Evolutionary conservation across 2,888 invertebrate genomes (phyloP), one percentile per base, ranked within the genome.

Genomic region (Atrina japonica): DNA sequence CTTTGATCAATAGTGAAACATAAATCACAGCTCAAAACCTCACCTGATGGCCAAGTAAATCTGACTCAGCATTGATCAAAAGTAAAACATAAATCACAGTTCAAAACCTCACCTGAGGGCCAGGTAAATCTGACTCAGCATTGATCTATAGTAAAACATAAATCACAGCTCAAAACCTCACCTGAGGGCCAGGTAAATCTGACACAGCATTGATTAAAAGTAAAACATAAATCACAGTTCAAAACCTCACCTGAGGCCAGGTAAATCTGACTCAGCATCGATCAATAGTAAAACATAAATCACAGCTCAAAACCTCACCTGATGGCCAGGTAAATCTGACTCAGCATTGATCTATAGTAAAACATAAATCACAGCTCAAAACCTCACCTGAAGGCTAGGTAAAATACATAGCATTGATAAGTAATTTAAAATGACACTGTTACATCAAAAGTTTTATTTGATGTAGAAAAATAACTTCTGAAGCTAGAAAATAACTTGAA

Each of bases 1-100:
- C n/a, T n/a, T n/a, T n/a, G n/a, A n/a, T 96, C 96, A 86, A 92
- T 97, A 52, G 93, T 97, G 82, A 97, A 97, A 87, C 97, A 97
- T 87, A 95, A 95, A 85, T 95, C 97, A 0, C 93, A 95, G 18
- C 97, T 96, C 89, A 97, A 97, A 90, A 94, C 93, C 49, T 94
- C 94, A 5, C 93, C 95, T 66, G 94, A 94, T 58, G 96, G 96
- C 0, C 92, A 94, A 81, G 89, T 89, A 66, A 49, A n/a, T n/a
- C n/a, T n/a, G n/a, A n/a, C n/a, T n/a, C n/a, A n/a, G n/a, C n/a
- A n/a, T n/a, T n/a, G n/a, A n/a, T 96, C 96, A 86, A 92, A 97
- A 52, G 93, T 97, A 82, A 97, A 97, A 87, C 97, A 97, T 87
- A 95, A 95, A 85, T 95, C 97, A 0, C 93, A 95, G 18, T 97